These are phyloP conservation scores for Manacus vitellinus DNA, from an alignment of 2,113 vertebrate genomes.

Conservation along the genomic window DNA sequence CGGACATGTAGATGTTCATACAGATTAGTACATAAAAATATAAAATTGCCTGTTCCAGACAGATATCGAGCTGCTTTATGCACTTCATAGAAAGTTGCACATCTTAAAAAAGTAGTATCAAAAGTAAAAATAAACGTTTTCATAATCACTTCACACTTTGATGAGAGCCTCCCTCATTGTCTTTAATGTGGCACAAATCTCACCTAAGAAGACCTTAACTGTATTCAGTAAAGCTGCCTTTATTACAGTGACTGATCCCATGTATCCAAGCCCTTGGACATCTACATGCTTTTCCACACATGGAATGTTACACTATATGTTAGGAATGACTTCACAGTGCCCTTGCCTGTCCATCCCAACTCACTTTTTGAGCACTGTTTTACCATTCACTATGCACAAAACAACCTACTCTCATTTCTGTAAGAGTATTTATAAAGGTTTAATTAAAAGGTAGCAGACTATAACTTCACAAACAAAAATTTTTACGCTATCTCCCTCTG, in stretches of 20 bases:
- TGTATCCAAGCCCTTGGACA: neutral
- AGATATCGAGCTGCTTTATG: neutral
- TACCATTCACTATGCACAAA: neutral
- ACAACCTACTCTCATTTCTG: neutral
- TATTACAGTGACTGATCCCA: neutral
- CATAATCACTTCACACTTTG: neutral
- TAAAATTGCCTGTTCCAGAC: neutral
- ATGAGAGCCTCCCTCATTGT: neutral
- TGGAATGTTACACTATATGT: neutral
- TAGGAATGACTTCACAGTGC: neutral
- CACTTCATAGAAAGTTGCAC: neutral
- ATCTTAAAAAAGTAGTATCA: neutral
- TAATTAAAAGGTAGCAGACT: neutral
- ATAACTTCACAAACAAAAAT: neutral
- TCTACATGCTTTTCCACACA: fast-evolving
- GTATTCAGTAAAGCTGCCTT: neutral
- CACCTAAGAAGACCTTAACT: neutral
- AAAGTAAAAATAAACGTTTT: neutral
- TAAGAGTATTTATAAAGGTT: neutral
- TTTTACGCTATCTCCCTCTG: neutral
- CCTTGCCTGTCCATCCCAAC: neutral
- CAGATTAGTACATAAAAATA: neutral
- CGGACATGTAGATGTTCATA: neutral
- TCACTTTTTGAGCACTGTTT: neutral
- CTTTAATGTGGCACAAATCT: neutral